phyloP scores from a whole-genome alignment of 2,888 invertebrate species.

The Plemyria rubiginata region DNA sequence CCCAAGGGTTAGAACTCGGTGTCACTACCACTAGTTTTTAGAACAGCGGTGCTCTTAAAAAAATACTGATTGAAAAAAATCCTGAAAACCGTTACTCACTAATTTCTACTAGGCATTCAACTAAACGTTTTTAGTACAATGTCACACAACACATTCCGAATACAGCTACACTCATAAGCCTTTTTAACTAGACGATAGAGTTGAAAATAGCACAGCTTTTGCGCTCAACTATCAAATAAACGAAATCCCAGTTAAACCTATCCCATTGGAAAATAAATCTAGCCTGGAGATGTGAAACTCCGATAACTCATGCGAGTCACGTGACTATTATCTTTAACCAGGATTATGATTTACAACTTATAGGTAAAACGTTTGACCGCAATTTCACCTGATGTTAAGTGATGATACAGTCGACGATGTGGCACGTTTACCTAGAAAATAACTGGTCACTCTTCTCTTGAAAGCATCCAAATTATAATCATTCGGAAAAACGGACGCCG shows the following conservation, averaged over 20 bases:
- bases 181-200: slow-evolving; percentile 15
- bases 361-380: no score
- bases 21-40: no score
- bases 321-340: not conserved
- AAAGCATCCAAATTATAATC: no score
- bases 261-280: not conserved
- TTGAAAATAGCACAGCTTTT: slow-evolving; percentile 23
- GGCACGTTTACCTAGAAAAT: no score
- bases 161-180: slow-evolving; percentile 11
- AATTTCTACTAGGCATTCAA: slow-evolving; percentile 19
- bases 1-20: no score
- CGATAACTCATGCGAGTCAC: not conserved
- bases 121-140: slow-evolving; percentile 15
- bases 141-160: slow-evolving; percentile 22
- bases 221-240: slow-evolving; percentile 27
- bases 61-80: no score
- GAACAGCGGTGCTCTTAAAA: no score
- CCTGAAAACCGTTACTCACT: slow-evolving; percentile 12
- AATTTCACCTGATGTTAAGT: no score
- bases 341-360: no score
- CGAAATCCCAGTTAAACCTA: slow-evolving; percentile 31
- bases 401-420: no score
- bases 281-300: slow-evolving; percentile 15
- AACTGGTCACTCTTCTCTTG: no score
- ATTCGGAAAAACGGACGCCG: no score